Evolutionary conservation across 2,888 invertebrate genomes (phyloP).

Genomic region (Caenorhabditis plicata): DNA sequence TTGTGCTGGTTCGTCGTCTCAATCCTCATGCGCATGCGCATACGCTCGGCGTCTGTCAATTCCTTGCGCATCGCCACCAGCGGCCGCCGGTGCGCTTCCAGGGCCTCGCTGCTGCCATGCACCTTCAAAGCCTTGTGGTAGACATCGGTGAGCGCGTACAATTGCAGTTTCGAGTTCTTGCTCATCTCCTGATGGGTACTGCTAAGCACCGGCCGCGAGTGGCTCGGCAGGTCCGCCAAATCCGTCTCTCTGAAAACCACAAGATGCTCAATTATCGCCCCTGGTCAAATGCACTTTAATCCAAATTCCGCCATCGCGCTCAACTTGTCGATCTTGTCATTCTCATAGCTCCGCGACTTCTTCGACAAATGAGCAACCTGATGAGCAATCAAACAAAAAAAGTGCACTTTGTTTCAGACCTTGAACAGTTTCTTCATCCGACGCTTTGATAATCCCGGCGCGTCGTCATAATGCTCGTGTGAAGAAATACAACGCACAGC

Average conservation of each 20-base stretch:
- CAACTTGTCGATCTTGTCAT: constrained; percentile 47
- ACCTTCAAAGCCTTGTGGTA: constrained; percentile 39
- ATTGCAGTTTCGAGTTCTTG: constrained; percentile 13
- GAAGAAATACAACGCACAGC: too few relatives aligned
- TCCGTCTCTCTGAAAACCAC: constrained; percentile 32
- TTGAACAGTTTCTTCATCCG: constrained; percentile 26
- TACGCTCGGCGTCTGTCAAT: constrained; percentile 48
- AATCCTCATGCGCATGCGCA: constrained; percentile 55
- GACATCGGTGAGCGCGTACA: constrained; percentile 50
- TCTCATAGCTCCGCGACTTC: constrained; percentile 41
- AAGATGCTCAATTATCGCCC: neutral
- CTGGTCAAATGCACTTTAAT: constrained; percentile 22
- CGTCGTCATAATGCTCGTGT: constrained; percentile 2
- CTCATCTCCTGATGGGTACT: constrained; percentile 15
- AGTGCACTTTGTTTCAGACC: neutral
- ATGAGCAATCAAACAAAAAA: neutral
- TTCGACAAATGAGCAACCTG: constrained; percentile 32
- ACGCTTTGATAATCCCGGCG: constrained; percentile 10
- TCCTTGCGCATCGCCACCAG: constrained; percentile 49
- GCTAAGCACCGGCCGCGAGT: constrained; percentile 19
- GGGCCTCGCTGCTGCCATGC: constrained; percentile 47
- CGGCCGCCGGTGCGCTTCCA: constrained; percentile 45
- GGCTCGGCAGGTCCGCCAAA: constrained; percentile 41
- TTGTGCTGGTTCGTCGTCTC: constrained; percentile 43
- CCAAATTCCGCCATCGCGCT: constrained; percentile 55